Evolutionary conservation across 2,888 invertebrate species (phyloP), one percentile per base, ranked within the genome.

Genomic region (Cremastinae sp.): DNA sequence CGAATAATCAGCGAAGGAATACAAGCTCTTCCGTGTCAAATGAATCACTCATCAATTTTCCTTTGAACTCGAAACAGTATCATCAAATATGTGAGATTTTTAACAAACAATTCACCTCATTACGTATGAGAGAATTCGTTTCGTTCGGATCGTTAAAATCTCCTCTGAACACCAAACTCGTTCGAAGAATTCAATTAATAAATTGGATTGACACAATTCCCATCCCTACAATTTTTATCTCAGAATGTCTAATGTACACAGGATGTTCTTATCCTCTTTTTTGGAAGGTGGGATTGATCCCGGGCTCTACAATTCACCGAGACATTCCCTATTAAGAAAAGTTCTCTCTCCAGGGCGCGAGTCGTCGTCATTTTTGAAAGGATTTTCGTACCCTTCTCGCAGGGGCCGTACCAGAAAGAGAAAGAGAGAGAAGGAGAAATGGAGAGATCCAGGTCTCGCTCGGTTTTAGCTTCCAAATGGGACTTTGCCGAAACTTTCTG

Each of bases 401-500:
- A 49, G 35, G 22, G 55, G 66, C n/a, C 22, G 10, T n/a, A n/a
- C 14, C 18, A 9, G 4, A 4, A 10, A 16, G 16, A 14, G 39
- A 53, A 39, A 37, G 8, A 22, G 49, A n/a, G 16, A 49, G 62
- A 14, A 55, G 14, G 58, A 12, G 45, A 70, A 64, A 55, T 49
- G 58, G 39, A 45, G 51, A 59, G 22, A 28, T 9, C 28, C 18
- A n/a, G 43, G 59, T 14, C 74, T 71, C 75, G 72, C 53, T 78
- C 74, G 77, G 80, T 80, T 80, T 80, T 59, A 84, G 83, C 83
- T 80, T 82, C 80, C 80, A 83, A 87, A 88, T 86, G 86, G 85
- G 84, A 87, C 86, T 88, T 88, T 69, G 83, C 65, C 59, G 79
- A 83, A 88, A 88, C 81, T 88, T 88, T 86, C 87, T 88, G 88